Conservation (phyloP, 2,113 vertebrate species). For the Elephas maximus region DNA sequence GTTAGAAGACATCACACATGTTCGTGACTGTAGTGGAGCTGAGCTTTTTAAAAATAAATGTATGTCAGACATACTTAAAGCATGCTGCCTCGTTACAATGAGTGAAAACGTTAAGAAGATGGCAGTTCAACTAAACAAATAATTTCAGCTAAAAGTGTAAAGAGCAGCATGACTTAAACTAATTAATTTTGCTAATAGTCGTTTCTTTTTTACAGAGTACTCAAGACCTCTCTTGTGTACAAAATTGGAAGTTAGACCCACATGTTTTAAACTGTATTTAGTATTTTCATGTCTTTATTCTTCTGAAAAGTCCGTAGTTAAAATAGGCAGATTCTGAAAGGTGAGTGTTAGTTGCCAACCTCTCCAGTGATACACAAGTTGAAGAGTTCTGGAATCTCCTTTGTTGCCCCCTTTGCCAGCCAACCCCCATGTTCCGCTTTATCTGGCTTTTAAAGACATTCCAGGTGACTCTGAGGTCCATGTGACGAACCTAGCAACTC, state of each 20-base stretch:
- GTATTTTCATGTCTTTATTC: neutral
- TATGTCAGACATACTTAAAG: neutral
- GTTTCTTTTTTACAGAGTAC: neutral
- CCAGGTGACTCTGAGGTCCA: neutral
- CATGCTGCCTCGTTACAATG: neutral
- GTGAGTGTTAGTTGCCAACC: neutral
- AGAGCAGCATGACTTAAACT: neutral
- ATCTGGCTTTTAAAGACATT: neutral
- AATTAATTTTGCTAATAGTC: constrained; percentile 24
- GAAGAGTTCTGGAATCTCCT: neutral
- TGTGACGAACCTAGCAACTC: neutral
- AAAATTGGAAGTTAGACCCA: neutral
- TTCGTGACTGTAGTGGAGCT: neutral
- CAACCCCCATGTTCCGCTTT: neutral
- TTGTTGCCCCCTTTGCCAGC: neutral
- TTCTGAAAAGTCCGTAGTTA: neutral
- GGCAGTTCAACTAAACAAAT: neutral
- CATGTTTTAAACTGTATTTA: neutral
- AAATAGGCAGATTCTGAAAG: neutral
- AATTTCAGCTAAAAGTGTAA: neutral
- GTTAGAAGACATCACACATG: neutral
- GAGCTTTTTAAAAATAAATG: neutral
- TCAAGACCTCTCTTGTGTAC: neutral
- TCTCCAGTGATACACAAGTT: neutral
- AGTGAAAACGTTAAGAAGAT: neutral